Conservation (phyloP, 2,888 invertebrate genomes). For the Coelogynopora nodosa region DNA sequence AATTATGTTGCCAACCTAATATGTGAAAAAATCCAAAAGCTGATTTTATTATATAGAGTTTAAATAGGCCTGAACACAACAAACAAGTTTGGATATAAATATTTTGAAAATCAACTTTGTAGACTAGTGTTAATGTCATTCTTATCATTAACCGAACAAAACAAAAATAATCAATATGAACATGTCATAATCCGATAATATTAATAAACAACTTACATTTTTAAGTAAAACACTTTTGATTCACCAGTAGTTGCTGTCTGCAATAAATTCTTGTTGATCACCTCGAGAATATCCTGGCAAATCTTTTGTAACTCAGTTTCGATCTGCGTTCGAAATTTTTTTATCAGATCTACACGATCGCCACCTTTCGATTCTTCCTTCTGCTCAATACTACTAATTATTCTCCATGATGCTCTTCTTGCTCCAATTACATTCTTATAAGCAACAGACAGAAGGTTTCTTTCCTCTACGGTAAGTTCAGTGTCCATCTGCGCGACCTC, state of each 20-base stretch:
- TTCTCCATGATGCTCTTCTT: constrained; percentile 44
- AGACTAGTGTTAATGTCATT: too few species aligned
- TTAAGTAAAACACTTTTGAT: constrained; percentile 44
- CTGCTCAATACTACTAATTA: constrained; percentile 44
- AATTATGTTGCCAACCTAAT: too few species aligned
- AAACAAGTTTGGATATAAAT: too few species aligned
- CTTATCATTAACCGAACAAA: too few species aligned
- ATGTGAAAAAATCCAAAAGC: too few species aligned
- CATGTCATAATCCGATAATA: too few species aligned
- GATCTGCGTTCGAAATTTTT: constrained; percentile 41
- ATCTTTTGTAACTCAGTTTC: constrained; percentile 43
- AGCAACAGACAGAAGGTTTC: constrained; percentile 43
- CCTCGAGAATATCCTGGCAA: constrained; percentile 43
- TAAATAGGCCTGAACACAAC: too few species aligned
- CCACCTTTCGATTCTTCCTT: constrained; percentile 44
- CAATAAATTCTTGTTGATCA: constrained; percentile 41
- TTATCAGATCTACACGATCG: constrained; percentile 38
- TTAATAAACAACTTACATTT: constrained; percentile 43
- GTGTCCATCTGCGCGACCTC: constrained; percentile 43
- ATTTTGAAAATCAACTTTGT: too few species aligned
- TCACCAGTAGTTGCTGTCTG: constrained; percentile 42
- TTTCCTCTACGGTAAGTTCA: constrained; percentile 44
- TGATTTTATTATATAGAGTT: too few species aligned
- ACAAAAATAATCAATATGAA: too few species aligned
- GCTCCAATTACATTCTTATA: constrained; percentile 46